Evolutionary conservation across 92 coral and sea anemone genomes (phyloP).

Genomic region (Porites evermanni): DNA sequence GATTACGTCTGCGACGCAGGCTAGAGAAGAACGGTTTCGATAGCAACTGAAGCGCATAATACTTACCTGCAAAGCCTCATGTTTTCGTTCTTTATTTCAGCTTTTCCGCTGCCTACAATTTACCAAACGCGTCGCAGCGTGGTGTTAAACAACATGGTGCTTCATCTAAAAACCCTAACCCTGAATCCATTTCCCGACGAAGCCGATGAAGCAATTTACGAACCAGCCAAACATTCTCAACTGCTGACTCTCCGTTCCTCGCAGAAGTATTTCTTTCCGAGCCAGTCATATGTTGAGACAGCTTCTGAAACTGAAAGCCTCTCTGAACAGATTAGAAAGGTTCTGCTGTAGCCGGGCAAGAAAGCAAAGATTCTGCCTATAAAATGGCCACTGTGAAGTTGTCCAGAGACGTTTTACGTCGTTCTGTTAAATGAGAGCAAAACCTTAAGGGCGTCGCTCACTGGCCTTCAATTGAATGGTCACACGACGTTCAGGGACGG

Average conservation of each 20-base stretch:
- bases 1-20: too few relatives aligned
- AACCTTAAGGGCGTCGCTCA: too few relatives aligned
- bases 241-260: slow-evolving; percentile 89
- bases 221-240: slow-evolving; percentile 79
- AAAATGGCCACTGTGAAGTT: background rate
- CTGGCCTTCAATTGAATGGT: too few relatives aligned
- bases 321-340: slow-evolving; percentile 37
- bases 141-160: slow-evolving; percentile 83
- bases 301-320: slow-evolving; percentile 21
- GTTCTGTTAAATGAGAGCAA: too few relatives aligned
- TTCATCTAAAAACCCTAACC: slow-evolving; percentile 92
- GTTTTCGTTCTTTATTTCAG: slow-evolving; percentile 39
- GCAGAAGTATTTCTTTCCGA: slow-evolving; percentile 94
- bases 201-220: slow-evolving; percentile 80
- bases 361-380: background rate
- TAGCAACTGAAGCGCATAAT: too few relatives aligned
- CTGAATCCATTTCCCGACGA: slow-evolving; percentile 91
- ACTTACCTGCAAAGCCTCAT: background rate
- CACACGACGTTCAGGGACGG: too few relatives aligned
- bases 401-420: background rate
- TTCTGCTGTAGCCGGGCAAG: background rate
- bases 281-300: slow-evolving; percentile 79
- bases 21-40: too few relatives aligned
- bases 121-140: slow-evolving; percentile 77
- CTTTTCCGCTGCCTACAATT: slow-evolving; percentile 87